phyloP scores from a whole-genome alignment of 2,888 invertebrate genomes.

The Cyclophora albipunctata region DNA sequence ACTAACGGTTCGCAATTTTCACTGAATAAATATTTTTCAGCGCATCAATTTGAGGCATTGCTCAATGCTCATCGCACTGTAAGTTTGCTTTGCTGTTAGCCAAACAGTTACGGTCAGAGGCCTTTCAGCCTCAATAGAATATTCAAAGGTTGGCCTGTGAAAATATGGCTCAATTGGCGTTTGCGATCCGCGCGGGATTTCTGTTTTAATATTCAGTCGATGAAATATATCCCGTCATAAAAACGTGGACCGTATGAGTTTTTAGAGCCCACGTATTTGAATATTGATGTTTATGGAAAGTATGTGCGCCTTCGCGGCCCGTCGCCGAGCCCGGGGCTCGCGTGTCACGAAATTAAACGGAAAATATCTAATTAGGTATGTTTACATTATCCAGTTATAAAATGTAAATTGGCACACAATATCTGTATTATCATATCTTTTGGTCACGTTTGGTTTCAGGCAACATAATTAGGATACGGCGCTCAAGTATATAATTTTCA shows the following conservation, averaged over 20 bases:
- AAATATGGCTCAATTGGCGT: slow-evolving; percentile 64
- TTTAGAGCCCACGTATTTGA: slow-evolving; percentile 57
- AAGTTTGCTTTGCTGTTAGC: slow-evolving; percentile 32
- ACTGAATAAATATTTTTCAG: slow-evolving; percentile 17
- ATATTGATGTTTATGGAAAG: slow-evolving; percentile 67
- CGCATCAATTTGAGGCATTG: slow-evolving; percentile 14
- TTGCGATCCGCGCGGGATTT: slow-evolving; percentile 51
- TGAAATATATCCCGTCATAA: slow-evolving; percentile 67
- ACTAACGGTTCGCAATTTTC: no score
- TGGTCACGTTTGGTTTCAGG: no score
- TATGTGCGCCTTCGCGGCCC: slow-evolving; percentile 14
- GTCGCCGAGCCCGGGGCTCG: no score
- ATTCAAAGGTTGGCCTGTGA: slow-evolving; percentile 59
- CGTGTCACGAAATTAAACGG: no score
- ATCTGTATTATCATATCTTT: no score
- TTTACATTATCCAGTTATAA: no score
- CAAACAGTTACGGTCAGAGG: slow-evolving; percentile 43
- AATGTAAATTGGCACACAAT: no score
- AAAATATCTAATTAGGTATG: no score
- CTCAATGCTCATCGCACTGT: slow-evolving; percentile 26
- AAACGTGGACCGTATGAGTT: slow-evolving; percentile 63
- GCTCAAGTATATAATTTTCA: no score
- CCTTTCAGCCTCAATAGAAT: slow-evolving; percentile 61
- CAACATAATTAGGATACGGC: no score
- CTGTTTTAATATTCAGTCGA: slow-evolving; percentile 64